Evolutionary conservation across 2,797 vertebrate genomes (phyloP), one percentile per base, ranked within the genome.

Genomic region (Eulemur albifrons): DNA sequence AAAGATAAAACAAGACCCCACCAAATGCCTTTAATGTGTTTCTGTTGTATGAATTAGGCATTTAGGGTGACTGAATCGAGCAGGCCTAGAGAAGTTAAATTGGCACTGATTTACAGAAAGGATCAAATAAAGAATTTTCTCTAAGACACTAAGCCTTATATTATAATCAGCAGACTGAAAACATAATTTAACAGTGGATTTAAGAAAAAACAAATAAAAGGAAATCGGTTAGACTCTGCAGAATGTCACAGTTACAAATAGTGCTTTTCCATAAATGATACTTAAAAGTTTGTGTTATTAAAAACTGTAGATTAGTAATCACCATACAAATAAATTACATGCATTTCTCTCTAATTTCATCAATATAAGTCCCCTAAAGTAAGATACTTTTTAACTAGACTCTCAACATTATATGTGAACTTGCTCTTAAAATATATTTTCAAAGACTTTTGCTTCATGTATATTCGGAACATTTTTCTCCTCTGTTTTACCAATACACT

Each of bases 181-280:
- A 54, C 40, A 76, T 61, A 79, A 83, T 77, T 96, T 75, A 69
- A 8, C 20, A 88, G 17, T 43, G 83, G 15, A 86, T 61, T 93
- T 57, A 90, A 91, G 35, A 65, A 88, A 95, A 93, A 93, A 82
- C 82, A 93, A 90, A 88, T 69, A 48, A 32, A 79, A 85, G 20
- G 17, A 92, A 87, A 91, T 81, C 73, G 61, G 45, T 27, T 21
- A 76, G 38, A 77, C 7, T 54, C 15, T 83, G 10, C 6, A 79
- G 38, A 81, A 85, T 88, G 10, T 38, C 61, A 92, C n/a, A 75
- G 18, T 89, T 95, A 85, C 9, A 91, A 43, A 79, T 38, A 88
- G 13, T 75, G 45, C 32, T 88, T 95, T 67, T 81, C 38, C 25
- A 25, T 6, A 40, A 75, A 88, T 54, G 25, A 76, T 59, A 72